Evolutionary conservation across 1,140 invertebrate species (phyloP).

Genomic region (Lineus longissimus): DNA sequence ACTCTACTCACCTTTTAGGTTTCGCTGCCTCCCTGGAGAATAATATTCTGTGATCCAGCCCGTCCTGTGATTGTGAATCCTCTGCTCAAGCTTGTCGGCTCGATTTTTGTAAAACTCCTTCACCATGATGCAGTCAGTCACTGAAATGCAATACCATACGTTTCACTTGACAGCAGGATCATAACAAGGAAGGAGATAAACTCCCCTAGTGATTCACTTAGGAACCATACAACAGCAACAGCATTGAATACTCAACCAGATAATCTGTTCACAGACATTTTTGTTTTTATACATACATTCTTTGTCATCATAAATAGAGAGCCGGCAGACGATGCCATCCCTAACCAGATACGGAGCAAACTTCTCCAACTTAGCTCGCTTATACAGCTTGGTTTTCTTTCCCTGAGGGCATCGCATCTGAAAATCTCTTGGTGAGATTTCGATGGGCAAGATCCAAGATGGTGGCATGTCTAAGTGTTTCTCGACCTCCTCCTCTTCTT

Average conservation of each 20-base stretch:
- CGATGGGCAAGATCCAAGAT: slow-evolving; percentile 72
- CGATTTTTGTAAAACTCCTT: slow-evolving; percentile 71
- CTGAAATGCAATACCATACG: slow-evolving; percentile 23
- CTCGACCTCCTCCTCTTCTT: slow-evolving; percentile 58
- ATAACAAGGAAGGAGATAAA: no score
- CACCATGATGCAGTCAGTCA: slow-evolving; percentile 56
- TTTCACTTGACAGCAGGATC: no score
- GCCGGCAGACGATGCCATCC: slow-evolving; percentile 67
- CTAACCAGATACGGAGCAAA: slow-evolving; percentile 70
- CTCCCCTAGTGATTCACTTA: no score
- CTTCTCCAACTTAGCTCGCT: slow-evolving; percentile 70
- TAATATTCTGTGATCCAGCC: slow-evolving; percentile 66
- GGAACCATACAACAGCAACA: no score
- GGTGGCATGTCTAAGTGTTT: slow-evolving; percentile 68
- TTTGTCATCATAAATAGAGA: slow-evolving; percentile 68
- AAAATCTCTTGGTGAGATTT: slow-evolving; percentile 68
- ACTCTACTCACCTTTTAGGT: slow-evolving; percentile 36
- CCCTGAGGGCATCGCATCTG: slow-evolving; percentile 71
- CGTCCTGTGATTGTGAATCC: slow-evolving; percentile 60
- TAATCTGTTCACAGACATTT: no score
- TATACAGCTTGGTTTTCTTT: slow-evolving; percentile 69
- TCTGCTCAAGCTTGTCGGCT: slow-evolving; percentile 63
- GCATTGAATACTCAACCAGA: no score
- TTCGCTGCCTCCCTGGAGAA: slow-evolving; percentile 57
- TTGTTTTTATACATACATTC: slow-evolving; percentile 62